Base-by-base conservation (phyloP, 2,797 vertebrate species). In the Eulemur rubriventer region DNA sequence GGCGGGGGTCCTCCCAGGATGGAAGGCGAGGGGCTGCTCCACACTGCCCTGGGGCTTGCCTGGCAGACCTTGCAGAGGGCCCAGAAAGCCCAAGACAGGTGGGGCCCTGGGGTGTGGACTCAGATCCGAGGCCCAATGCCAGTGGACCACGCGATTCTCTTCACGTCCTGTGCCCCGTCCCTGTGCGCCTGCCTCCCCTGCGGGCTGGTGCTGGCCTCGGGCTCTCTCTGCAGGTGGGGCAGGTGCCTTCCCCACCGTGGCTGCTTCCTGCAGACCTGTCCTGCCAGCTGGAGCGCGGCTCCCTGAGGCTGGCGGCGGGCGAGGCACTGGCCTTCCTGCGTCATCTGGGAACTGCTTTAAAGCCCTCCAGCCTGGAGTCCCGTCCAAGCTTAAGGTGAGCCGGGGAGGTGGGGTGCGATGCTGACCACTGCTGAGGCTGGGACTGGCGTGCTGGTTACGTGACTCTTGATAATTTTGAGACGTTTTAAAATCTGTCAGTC, bases 351-450 rank as follows among this genome's bases (percentile, higher is more conserved):
- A 4, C n/a, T 7, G 13, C 59, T 41, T 82, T 8, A 82, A 46
- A 46, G 16, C 12, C 12, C 18, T 65, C 20, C 61, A 16, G 7
- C 20, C 61, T 26, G 33, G 22, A 65, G 33, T 26, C 41, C 22
- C 38, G 30, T 41, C 57, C 38, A 20, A 22, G 7, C 30, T 14
- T 59, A 43, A 48, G 20, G 33, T 14, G 20, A 12, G 33, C 0
- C 33, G 2, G 20, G 0, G 5, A 33, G 1, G 13, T 24, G 43
- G 30, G 8, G 26, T 0, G 10, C n/a, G 48, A 50, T 18, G 55
- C 55, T 30, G 20, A 35, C 33, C 20, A 52, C 73, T 22, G 6
- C 73, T 52, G 46, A 13, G 33, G 46, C 73, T 76, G 73, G 16
- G 48, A 33, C 33, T 55, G 48, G 11, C 0, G 12, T 52, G 75